Evolutionary conservation across 2,888 invertebrate genomes (phyloP).

Genomic region (Limnephilus auricula): DNA sequence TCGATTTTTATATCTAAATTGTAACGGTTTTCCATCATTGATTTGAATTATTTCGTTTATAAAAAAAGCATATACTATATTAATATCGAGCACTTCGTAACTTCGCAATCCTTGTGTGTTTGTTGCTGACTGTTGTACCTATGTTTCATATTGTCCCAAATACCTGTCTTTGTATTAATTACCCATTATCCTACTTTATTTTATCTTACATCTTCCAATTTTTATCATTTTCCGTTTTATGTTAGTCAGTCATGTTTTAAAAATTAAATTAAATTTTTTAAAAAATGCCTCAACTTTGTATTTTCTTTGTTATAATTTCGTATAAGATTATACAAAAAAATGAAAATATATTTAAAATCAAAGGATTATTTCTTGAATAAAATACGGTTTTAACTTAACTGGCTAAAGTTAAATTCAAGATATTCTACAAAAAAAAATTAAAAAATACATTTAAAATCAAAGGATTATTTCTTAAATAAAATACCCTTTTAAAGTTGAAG

Average conservation of each 20-base stretch:
- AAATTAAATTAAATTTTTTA: neutral
- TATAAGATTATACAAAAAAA: too few species aligned
- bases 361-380: too few species aligned
- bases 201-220: neutral
- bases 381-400: too few species aligned
- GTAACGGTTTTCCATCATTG: neutral
- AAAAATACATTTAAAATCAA: too few species aligned
- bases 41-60: neutral
- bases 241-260: neutral
- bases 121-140: slow-evolving; percentile 39
- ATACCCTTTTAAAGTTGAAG: neutral
- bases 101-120: slow-evolving; percentile 10
- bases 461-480: too few species aligned
- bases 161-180: neutral
- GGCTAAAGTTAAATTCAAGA: too few species aligned
- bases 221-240: neutral
- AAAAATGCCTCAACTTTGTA: too few species aligned
- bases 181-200: neutral
- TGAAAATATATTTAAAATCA: too few species aligned
- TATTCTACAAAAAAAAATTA: too few species aligned
- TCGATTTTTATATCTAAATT: neutral
- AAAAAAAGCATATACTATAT: neutral
- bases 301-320: too few species aligned
- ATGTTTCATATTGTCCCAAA: slow-evolving; percentile 26
- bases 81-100: slow-evolving; percentile 17